Percentiles rank a stretch among this genome's conserved stretches.
These are phyloP conservation scores for Rallus limicola DNA, from an alignment of 2,113 vertebrate species.

Conservation along the genomic window DNA sequence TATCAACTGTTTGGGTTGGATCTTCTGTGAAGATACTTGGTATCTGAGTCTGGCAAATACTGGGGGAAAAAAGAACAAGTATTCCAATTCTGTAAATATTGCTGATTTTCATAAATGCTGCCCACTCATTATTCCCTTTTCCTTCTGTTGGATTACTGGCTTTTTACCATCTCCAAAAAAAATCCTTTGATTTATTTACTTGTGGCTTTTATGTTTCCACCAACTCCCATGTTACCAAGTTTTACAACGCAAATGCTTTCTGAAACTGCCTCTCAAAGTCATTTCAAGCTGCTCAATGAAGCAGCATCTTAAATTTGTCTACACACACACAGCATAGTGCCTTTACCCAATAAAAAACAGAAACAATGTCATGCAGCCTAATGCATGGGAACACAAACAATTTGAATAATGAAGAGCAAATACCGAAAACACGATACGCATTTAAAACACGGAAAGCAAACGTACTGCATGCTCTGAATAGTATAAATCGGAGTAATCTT, in stretches of 20 bases:
- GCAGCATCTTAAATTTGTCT: background rate
- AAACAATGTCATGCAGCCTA: background rate
- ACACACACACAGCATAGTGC: background rate
- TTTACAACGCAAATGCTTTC: background rate
- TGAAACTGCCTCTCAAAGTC: background rate
- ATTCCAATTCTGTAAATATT: background rate
- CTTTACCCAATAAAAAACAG: background rate
- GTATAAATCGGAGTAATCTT: background rate
- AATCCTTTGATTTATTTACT: slow-evolving; percentile 6
- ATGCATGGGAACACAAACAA: background rate
- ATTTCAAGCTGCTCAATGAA: slow-evolving; percentile 10
- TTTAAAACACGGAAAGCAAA: background rate
- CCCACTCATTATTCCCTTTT: background rate
- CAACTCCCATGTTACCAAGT: background rate
- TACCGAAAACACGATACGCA: background rate
- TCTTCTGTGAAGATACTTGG: background rate
- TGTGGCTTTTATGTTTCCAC: background rate
- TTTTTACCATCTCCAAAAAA: background rate
- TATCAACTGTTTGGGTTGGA: background rate
- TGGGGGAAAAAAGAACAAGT: background rate
- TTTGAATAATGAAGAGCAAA: background rate
- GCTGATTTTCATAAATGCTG: slow-evolving; percentile 14
- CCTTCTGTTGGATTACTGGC: slow-evolving; percentile 4
- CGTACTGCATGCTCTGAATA: background rate
- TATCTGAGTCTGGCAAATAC: background rate